These are phyloP conservation scores for Pangasianodon gigas DNA, from an alignment of 2,113 vertebrate species.

Conservation along the genomic window DNA sequence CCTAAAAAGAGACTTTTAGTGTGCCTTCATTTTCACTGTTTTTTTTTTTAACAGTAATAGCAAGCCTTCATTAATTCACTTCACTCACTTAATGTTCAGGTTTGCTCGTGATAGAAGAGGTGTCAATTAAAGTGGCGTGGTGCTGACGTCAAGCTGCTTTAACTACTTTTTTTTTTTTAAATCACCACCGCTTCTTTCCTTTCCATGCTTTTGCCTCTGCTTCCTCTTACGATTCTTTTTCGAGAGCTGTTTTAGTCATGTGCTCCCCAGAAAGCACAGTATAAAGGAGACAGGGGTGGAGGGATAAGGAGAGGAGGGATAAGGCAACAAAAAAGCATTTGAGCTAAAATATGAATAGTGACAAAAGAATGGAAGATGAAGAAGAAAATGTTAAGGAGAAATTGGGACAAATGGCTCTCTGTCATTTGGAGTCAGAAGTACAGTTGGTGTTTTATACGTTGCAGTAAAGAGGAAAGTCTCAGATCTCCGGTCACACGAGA, in stretches of 20 bases:
- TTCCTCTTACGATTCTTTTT: slow-evolving; percentile 13
- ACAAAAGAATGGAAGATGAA: not conserved
- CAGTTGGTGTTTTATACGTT: not conserved
- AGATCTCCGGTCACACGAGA: not conserved
- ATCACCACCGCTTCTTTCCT: not conserved
- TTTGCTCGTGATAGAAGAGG: not conserved
- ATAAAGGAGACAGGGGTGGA: not conserved
- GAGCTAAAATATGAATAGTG: not conserved
- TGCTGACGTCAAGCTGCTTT: slow-evolving; percentile 19
- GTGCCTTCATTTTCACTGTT: not conserved
- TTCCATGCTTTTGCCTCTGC: not conserved
- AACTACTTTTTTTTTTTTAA: not conserved
- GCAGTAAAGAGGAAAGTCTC: not conserved
- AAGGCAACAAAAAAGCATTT: not conserved
- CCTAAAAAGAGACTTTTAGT: not conserved
- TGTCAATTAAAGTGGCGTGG: not conserved
- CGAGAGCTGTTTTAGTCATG: not conserved
- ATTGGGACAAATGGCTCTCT: not conserved
- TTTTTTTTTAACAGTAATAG: not conserved
- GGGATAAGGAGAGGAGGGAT: not conserved
- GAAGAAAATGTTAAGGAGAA: not conserved
- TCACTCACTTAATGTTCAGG: not conserved
- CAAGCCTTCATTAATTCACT: slow-evolving; percentile 2
- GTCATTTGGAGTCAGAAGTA: not conserved
- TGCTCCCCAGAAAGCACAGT: not conserved